These are phyloP conservation scores for Polypterus bichir DNA, from an alignment of 2,113 vertebrate genomes.

Conservation along the genomic window DNA sequence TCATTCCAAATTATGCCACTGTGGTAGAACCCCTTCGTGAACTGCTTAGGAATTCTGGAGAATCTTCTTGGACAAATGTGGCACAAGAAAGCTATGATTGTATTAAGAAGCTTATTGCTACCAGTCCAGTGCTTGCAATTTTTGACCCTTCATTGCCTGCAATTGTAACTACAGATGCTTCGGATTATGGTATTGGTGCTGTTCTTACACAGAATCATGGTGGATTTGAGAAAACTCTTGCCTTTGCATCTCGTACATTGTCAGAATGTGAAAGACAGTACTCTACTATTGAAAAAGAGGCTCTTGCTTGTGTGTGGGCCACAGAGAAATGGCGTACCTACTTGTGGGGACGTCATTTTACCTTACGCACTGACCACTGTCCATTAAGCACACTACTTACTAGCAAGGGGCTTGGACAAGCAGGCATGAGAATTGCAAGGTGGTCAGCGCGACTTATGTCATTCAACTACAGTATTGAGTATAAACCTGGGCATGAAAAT, in stretches of 20 bases:
- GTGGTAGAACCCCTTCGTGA: too few species aligned
- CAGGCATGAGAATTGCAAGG: constrained; percentile 2
- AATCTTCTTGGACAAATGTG: too few species aligned
- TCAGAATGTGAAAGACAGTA: not conserved
- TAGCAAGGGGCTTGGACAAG: constrained; percentile 3
- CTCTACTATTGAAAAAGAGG: not conserved
- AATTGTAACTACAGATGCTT: too few species aligned
- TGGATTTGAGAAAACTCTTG: not conserved
- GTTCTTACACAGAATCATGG: too few species aligned
- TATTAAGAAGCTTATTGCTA: too few species aligned
- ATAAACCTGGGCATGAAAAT: constrained; percentile 4
- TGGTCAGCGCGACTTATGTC: not conserved
- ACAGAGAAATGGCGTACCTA: not conserved
- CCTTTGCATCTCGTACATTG: not conserved
- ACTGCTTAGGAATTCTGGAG: too few species aligned
- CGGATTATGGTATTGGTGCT: too few species aligned
- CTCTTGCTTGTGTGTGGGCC: not conserved
- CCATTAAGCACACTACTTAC: not conserved
- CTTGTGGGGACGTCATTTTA: not conserved
- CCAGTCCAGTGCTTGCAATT: too few species aligned
- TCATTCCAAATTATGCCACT: too few species aligned
- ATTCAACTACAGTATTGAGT: constrained; percentile 1
- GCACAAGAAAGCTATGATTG: too few species aligned
- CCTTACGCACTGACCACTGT: not conserved
- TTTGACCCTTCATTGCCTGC: too few species aligned